phyloP scores from a whole-genome alignment of 2,113 vertebrate genomes.

The Paralichthys olivaceus region DNA sequence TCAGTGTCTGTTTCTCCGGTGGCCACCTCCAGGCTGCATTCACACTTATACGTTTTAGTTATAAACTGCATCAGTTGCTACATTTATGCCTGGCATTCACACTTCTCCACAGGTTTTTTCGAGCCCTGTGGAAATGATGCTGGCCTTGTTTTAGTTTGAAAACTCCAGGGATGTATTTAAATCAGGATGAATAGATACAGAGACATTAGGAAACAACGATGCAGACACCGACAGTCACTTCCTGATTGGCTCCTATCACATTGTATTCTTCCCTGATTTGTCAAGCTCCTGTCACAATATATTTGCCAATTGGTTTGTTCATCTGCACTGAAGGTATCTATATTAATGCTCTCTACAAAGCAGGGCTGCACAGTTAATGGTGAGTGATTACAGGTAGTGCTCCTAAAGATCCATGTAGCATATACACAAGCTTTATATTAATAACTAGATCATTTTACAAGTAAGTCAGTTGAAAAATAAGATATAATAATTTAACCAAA shows the following conservation, averaged over 20 bases:
- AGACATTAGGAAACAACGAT: not conserved
- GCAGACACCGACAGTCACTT: not conserved
- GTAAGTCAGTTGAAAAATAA: too few relatives aligned
- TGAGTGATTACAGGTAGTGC: not conserved
- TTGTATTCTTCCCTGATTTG: not conserved
- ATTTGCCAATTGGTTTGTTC: not conserved
- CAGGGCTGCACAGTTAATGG: not conserved
- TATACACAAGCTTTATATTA: too few relatives aligned
- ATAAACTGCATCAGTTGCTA: not conserved
- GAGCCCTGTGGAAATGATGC: not conserved
- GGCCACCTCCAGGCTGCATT: slow-evolving; percentile 22
- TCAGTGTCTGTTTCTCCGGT: slow-evolving; percentile 49
- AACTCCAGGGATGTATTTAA: not conserved
- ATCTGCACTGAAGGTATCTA: not conserved
- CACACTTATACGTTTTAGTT: not conserved
- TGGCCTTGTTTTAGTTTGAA: not conserved
- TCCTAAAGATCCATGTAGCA: not conserved
- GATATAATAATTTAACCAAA: too few relatives aligned
- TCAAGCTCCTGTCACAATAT: not conserved
- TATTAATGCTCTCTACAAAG: not conserved
- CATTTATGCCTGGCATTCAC: not conserved
- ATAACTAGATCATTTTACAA: not conserved
- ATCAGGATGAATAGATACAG: not conserved
- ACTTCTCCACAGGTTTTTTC: not conserved
- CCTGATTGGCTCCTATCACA: not conserved